Evolutionary conservation across 1,140 invertebrate genomes (phyloP), one percentile per base, ranked within the genome.

Genomic region (Drosophila pachea): DNA sequence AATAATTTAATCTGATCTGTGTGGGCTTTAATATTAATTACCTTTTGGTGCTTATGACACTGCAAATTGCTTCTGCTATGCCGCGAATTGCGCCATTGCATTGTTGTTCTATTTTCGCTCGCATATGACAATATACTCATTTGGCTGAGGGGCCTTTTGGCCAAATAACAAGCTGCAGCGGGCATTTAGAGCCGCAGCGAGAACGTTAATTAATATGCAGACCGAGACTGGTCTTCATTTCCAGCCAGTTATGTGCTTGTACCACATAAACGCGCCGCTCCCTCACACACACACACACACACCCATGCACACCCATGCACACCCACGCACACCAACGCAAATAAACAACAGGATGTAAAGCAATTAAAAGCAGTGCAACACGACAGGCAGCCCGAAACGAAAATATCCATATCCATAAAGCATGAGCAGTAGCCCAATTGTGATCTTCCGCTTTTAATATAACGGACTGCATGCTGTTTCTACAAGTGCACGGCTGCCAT

Each of bases 331-430:
- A 2, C 5, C 12, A 3, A 12, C 12, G 40, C 40, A 75, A 75
- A 78, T 68, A 74, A 76, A 76, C 73, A 79, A 81, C 73, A 71
- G 79, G 79, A 83, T 83, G 78, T 78, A 83, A 84, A 84, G 79
- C 81, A 86, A 86, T 86, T 86, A 86, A 86, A 86, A 86, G 70
- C 82, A 86, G 77, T 68, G 76, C 68, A 48, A 65, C 77, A 81
- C 56, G 75, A 74, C 67, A 81, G 70, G 58, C 40, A 64, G 55
- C 58, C 53, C 47, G 54, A 69, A 86, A 65, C 77, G 76, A 79
- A 84, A 77, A 84, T 77, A 55, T 55, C 72, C 76, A 84, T 77
- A 55, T 55, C 72, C 76, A 79, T 84, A 79, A 86, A 84, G 79
- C 81, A 84, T 84, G 81, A 86, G 47, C 55, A 65, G 64, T 60